phyloP scores from a whole-genome alignment of 1,140 invertebrate species.

The Diorhabda sublineata region DNA sequence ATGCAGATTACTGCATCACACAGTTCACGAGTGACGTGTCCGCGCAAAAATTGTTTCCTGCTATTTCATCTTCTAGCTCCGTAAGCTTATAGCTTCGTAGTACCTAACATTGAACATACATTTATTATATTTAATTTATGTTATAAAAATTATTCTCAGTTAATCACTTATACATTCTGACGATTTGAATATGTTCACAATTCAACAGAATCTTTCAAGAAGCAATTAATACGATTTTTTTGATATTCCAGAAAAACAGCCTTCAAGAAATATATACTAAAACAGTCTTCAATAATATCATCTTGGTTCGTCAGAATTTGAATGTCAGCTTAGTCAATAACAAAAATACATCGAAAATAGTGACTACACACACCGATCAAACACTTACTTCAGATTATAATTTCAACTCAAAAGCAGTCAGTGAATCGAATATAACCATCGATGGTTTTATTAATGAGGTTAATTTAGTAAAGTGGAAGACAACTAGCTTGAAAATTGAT shows the following conservation, averaged over 20 bases:
- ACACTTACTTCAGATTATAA: constrained; percentile 34
- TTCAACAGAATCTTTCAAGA: background rate
- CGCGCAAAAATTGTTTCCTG: too few relatives aligned
- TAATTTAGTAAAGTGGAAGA: constrained; percentile 42
- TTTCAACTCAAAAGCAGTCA: constrained; percentile 31
- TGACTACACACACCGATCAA: constrained; percentile 43
- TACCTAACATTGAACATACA: too few relatives aligned
- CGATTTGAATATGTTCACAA: background rate
- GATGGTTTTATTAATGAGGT: constrained; percentile 38
- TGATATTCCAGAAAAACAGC: constrained; percentile 28
- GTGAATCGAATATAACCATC: constrained; percentile 31
- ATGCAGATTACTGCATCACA: too few relatives aligned
- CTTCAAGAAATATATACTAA: constrained; percentile 35
- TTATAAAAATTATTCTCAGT: too few relatives aligned
- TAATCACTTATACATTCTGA: too few relatives aligned
- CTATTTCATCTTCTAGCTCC: too few relatives aligned
- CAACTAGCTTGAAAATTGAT: constrained; percentile 31
- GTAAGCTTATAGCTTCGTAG: too few relatives aligned
- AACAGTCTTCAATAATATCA: constrained; percentile 40
- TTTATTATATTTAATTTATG: too few relatives aligned
- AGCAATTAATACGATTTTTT: background rate
- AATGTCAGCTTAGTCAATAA: constrained; percentile 37
- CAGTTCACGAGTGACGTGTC: too few relatives aligned
- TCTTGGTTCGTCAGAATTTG: constrained; percentile 40
- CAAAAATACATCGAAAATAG: constrained; percentile 35